Conservation (phyloP, 2,113 vertebrate genomes). For the Hypanus sabinus region DNA sequence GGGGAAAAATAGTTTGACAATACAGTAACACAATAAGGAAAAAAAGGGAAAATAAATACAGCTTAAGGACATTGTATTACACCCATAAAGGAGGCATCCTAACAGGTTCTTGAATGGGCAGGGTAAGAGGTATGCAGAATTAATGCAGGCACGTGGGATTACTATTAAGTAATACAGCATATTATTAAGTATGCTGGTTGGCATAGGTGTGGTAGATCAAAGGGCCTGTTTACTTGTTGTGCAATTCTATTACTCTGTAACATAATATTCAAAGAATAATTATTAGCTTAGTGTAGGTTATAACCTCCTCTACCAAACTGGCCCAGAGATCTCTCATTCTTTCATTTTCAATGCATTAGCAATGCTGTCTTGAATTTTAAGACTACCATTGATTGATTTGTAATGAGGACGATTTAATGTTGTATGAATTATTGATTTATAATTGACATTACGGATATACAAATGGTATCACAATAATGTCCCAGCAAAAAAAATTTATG, state of each 20-base stretch:
- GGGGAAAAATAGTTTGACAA: neutral
- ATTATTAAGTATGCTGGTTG: no score
- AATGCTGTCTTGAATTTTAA: neutral
- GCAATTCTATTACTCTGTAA: no score
- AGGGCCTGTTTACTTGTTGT: no score
- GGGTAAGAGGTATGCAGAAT: no score
- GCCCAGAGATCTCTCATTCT: neutral
- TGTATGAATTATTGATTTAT: neutral
- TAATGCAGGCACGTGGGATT: no score
- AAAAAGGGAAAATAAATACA: neutral
- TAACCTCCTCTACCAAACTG: neutral
- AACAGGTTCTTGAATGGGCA: no score
- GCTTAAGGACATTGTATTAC: neutral
- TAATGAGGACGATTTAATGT: neutral
- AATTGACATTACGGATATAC: neutral
- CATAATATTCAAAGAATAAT: neutral
- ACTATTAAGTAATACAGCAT: no score
- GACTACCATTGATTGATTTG: neutral
- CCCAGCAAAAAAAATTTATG: neutral
- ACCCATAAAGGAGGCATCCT: neutral
- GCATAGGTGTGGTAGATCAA: no score
- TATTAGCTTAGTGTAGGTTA: neutral
- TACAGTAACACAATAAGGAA: neutral
- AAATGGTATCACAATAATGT: neutral
- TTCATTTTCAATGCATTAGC: neutral